Conservation (phyloP, 2,113 vertebrate species). For the Pollachius pollachius region DNA sequence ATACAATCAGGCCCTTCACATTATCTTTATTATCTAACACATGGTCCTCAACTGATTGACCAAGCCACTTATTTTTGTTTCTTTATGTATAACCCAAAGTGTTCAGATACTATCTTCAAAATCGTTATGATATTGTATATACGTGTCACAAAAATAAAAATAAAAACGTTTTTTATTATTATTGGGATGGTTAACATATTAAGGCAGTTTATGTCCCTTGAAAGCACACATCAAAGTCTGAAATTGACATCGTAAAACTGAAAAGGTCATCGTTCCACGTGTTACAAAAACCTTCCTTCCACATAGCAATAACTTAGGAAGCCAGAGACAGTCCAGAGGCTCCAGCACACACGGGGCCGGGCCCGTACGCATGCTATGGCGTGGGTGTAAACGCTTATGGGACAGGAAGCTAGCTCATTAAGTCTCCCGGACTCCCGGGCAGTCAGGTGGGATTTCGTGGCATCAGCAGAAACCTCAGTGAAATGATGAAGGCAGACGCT, state of each 20-base stretch:
- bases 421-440: slow-evolving; percentile 3
- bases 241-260: slow-evolving; percentile 1
- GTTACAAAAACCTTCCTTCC: neutral
- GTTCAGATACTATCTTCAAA: neutral
- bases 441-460: slow-evolving; percentile 6
- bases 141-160: neutral
- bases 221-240: neutral
- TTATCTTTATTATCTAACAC: slow-evolving; percentile 14
- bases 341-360: neutral
- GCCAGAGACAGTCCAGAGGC: slow-evolving; percentile 8
- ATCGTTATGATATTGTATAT: neutral
- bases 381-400: slow-evolving; percentile 29
- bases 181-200: neutral
- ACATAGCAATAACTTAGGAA: neutral
- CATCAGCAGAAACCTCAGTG: slow-evolving; percentile 43
- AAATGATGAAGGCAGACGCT: slow-evolving; percentile 31
- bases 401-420: slow-evolving; percentile 38
- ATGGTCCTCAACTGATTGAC: slow-evolving; percentile 5
- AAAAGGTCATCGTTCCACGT: neutral
- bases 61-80: slow-evolving; percentile 5
- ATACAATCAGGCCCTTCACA: neutral
- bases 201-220: neutral
- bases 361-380: neutral
- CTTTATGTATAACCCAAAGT: neutral
- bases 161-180: neutral